phyloP scores from a whole-genome alignment of 2,113 vertebrate species.

The Anthoscopus minutus region DNA sequence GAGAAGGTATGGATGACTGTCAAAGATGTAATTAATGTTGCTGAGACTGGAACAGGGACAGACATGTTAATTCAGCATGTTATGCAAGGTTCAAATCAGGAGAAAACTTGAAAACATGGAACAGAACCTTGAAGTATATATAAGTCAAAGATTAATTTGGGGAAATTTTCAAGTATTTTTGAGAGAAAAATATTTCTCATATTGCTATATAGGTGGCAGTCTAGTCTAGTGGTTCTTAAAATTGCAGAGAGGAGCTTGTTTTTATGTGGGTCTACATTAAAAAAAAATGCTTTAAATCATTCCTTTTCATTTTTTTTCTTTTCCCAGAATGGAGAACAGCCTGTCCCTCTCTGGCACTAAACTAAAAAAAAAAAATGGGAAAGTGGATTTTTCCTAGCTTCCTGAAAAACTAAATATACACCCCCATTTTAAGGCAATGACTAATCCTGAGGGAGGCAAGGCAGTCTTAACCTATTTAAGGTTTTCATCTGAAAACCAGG shows the following conservation, averaged over 20 bases:
- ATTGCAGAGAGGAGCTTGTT: not conserved
- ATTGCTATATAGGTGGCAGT: not conserved
- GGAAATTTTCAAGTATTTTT: not conserved
- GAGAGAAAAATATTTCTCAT: not conserved
- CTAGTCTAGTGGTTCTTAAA: not conserved
- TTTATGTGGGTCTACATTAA: not conserved
- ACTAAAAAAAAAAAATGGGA: not conserved
- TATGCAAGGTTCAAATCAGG: not conserved
- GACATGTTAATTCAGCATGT: not conserved
- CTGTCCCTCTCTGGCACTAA: not conserved
- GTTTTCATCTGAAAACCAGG: not conserved
- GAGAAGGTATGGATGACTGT: not conserved
- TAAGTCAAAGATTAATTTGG: not conserved
- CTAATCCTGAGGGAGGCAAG: not conserved
- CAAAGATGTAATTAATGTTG: not conserved
- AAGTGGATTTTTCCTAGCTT: not conserved
- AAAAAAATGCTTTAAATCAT: not conserved
- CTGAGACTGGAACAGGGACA: not conserved
- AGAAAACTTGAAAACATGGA: not conserved
- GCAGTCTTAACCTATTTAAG: not conserved
- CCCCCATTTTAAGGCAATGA: not conserved
- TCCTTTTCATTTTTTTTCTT: not conserved
- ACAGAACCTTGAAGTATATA: not conserved
- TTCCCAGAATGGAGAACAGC: not conserved
- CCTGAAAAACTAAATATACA: not conserved